A percentile compares a stretch with the other conserved stretches of the same genome.
Conservation (phyloP, 2,888 invertebrate genomes). For the Andrena bicolor region DNA sequence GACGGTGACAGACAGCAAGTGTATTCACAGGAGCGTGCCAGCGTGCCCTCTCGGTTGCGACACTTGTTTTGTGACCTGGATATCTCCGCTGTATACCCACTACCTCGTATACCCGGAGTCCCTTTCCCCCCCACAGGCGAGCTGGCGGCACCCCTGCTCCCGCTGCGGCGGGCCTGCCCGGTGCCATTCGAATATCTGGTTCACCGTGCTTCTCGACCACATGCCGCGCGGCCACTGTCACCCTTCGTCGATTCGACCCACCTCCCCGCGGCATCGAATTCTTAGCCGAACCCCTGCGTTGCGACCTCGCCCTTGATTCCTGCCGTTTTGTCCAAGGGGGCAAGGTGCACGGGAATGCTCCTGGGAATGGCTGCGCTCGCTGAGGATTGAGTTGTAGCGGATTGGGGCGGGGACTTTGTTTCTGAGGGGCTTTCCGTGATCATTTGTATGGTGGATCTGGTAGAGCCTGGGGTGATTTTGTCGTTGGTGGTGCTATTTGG, state of each 20-base stretch:
- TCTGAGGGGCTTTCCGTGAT: no score
- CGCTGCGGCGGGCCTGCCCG: constrained; percentile 27
- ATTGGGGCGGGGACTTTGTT: no score
- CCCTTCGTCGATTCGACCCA: constrained; percentile 23
- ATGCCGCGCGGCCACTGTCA: constrained; percentile 45
- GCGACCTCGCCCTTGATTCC: constrained; percentile 25
- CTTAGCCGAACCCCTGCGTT: constrained; percentile 12
- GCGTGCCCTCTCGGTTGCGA: constrained; percentile 72
- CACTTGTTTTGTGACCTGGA: constrained; percentile 82
- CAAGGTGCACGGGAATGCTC: constrained; percentile 1
- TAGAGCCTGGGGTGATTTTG: no score
- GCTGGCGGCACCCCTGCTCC: constrained; percentile 33
- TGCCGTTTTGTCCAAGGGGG: not conserved
- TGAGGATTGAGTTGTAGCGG: no score
- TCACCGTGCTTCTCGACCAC: constrained; percentile 61
- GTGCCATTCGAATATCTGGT: constrained; percentile 68
- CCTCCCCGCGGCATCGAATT: constrained; percentile 14
- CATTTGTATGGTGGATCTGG: no score
- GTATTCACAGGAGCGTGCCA: constrained; percentile 58
- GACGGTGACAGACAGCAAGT: constrained; percentile 28
- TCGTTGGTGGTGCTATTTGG: no score
- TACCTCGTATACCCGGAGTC: constrained; percentile 60
- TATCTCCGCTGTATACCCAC: constrained; percentile 70
- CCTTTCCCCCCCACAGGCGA: constrained; percentile 25
- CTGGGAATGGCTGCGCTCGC: not conserved